Conservation (phyloP, 1,140 invertebrate species). For the Bombus impatiens region DNA sequence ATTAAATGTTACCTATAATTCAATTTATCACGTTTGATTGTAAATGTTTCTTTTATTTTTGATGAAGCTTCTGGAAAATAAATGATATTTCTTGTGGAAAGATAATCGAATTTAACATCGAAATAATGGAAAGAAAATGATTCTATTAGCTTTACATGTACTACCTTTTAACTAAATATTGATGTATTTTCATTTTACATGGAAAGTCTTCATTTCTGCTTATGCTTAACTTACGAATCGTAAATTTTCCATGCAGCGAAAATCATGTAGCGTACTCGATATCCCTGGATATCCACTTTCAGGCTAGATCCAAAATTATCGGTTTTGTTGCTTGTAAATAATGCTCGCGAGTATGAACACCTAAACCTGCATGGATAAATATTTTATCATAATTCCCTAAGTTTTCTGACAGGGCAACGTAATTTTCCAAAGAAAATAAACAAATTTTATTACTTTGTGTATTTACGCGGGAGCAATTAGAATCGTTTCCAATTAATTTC, state of each 20-base stretch:
- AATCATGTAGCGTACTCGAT: neutral
- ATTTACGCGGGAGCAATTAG: neutral
- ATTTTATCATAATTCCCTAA: slow-evolving; percentile 7
- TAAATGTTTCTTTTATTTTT: too few relatives aligned
- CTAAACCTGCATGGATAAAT: neutral
- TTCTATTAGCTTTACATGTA: neutral
- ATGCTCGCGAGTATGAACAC: neutral
- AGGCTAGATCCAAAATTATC: neutral
- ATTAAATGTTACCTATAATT: neutral
- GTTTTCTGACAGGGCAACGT: neutral
- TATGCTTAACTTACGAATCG: neutral
- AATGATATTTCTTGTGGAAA: too few relatives aligned
- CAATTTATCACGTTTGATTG: neutral
- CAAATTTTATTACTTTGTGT: neutral
- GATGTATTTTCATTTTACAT: neutral
- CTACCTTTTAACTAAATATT: neutral
- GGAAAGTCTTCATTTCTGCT: neutral
- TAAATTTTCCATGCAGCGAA: neutral
- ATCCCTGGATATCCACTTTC: slow-evolving; percentile 13
- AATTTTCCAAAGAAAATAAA: neutral
- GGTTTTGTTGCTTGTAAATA: slow-evolving; percentile 8
- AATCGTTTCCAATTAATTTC: neutral
- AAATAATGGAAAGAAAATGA: neutral
- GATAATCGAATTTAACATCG: too few relatives aligned
- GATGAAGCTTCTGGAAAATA: too few relatives aligned